Percentiles rank a stretch among this genome's conserved stretches.
These are phyloP conservation scores for Ceramica pisi DNA, from an alignment of 2,888 invertebrate genomes.

Conservation along the genomic window DNA sequence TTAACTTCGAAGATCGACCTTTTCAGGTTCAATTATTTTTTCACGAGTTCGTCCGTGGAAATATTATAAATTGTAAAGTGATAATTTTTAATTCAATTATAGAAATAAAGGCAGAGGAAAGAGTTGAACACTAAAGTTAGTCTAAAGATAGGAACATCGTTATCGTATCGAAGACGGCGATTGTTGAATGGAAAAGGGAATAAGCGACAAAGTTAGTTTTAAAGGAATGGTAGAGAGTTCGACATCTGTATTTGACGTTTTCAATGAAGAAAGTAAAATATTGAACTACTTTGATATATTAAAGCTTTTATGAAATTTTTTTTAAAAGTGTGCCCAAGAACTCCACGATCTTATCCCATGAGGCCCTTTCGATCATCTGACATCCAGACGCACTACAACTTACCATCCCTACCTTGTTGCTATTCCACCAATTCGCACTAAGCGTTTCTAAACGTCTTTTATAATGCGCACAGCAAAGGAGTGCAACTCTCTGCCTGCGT, in stretches of 20 bases:
- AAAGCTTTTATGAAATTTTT: background rate
- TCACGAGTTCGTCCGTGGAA: background rate
- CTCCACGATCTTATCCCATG: too few relatives aligned
- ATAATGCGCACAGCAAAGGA: too few relatives aligned
- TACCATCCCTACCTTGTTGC: too few relatives aligned
- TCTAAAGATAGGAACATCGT: conserved; percentile 42
- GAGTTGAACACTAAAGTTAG: conserved; percentile 49
- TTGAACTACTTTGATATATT: background rate
- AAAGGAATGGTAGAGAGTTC: background rate
- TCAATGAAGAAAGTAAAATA: background rate
- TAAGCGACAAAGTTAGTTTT: conserved; percentile 27
- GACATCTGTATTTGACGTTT: background rate
- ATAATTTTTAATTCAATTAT: conserved; percentile 54
- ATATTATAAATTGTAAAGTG: conserved; percentile 29
- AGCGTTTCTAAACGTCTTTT: too few relatives aligned
- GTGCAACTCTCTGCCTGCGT: too few relatives aligned
- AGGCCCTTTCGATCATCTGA: too few relatives aligned
- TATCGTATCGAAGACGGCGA: conserved; percentile 33
- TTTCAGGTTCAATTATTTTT: background rate
- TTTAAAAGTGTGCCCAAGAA: too few relatives aligned
- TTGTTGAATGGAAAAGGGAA: conserved; percentile 41
- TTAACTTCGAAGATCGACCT: background rate
- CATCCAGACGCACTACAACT: too few relatives aligned
- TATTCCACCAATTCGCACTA: too few relatives aligned
- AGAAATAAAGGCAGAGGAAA: conserved; percentile 27